phyloP scores from a whole-genome alignment of 2,888 invertebrate species.

The Petrolisthes cinctipes region DNA sequence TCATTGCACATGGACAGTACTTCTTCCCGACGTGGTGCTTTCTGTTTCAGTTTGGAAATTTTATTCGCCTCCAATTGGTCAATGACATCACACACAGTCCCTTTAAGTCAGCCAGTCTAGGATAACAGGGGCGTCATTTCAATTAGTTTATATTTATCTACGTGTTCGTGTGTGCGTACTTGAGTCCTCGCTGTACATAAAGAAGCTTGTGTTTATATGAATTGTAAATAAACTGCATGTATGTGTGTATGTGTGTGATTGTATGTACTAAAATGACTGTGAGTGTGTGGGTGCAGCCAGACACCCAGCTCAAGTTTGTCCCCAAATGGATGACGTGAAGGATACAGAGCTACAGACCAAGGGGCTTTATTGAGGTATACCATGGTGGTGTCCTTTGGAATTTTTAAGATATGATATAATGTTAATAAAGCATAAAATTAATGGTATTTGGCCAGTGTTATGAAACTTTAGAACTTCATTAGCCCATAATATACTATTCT shows the following conservation, averaged over 20 bases:
- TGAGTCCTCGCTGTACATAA: slow-evolving; percentile 42
- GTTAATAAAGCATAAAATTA: too few species aligned
- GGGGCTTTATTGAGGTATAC: too few species aligned
- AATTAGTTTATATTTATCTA: slow-evolving; percentile 51
- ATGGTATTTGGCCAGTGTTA: too few species aligned
- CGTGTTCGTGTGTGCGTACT: slow-evolving; percentile 18
- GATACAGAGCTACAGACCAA: neutral
- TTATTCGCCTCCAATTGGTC: neutral
- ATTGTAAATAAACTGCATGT: slow-evolving; percentile 39
- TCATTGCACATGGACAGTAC: too few species aligned
- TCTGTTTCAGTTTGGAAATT: neutral
- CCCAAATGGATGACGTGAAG: slow-evolving; percentile 52
- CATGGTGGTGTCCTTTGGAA: too few species aligned
- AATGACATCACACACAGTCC: slow-evolving; percentile 1
- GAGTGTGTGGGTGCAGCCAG: slow-evolving; percentile 32
- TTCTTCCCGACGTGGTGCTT: neutral
- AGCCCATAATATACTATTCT: too few species aligned
- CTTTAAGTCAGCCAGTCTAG: neutral
- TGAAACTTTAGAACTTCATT: too few species aligned
- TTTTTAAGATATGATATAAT: too few species aligned
- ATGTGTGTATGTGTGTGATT: slow-evolving; percentile 24
- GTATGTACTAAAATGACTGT: slow-evolving; percentile 1
- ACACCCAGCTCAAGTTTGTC: slow-evolving; percentile 55
- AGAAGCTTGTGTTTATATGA: slow-evolving; percentile 36
- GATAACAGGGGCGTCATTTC: neutral